A percentile compares a stretch with the other conserved stretches of the same genome.
These are phyloP conservation scores for Lysiphlebus fabarum DNA, from an alignment of 1,140 invertebrate genomes.

Conservation along the genomic window DNA sequence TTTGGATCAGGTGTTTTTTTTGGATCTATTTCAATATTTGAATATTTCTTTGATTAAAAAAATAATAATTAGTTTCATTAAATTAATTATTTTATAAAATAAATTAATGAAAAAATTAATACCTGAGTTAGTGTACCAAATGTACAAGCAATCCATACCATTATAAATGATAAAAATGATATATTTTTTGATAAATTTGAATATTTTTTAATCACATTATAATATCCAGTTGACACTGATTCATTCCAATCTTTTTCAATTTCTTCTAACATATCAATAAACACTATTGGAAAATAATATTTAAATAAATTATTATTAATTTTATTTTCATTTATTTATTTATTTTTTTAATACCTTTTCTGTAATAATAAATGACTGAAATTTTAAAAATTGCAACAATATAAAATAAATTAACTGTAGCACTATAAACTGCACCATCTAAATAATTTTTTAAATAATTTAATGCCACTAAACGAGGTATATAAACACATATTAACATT, in stretches of 20 bases:
- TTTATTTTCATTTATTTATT: no score
- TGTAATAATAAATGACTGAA: conserved; percentile 9
- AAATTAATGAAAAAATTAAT: neutral
- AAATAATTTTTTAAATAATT: neutral
- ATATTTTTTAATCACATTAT: conserved; percentile 12
- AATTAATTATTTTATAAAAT: no score
- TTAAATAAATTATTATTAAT: no score
- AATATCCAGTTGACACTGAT: conserved; percentile 8
- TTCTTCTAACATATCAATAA: conserved; percentile 17
- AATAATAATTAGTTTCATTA: no score
- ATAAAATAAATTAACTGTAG: neutral
- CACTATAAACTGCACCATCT: neutral
- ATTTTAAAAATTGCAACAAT: conserved; percentile 11
- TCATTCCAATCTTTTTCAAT: conserved; percentile 26
- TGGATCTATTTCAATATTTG: no score
- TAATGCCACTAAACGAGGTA: neutral
- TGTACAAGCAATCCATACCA: neutral
- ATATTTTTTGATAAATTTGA: conserved; percentile 20
- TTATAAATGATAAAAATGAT: conserved; percentile 14
- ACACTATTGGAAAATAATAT: conserved; percentile 6
- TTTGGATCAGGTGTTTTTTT: no score
- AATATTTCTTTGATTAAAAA: no score
- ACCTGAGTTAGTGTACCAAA: neutral
- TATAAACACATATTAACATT: neutral
- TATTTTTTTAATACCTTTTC: no score